Evolutionary conservation across 1,140 invertebrate genomes (phyloP), one percentile per base, ranked within the genome.

Genomic region (Drosophila elegans): DNA sequence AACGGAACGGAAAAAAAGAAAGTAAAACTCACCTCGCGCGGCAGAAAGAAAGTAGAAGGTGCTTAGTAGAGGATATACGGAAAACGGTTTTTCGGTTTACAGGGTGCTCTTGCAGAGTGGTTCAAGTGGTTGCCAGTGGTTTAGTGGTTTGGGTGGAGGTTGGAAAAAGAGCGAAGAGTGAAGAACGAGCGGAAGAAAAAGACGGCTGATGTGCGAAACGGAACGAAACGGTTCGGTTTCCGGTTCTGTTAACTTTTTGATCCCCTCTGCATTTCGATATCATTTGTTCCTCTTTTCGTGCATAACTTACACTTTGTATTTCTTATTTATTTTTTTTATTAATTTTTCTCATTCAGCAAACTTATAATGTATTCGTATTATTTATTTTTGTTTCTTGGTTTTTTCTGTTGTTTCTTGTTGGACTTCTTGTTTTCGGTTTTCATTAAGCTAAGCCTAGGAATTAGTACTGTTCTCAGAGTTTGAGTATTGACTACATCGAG

Each of bases 391-490:
- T 67, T 83, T 66, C 13, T 45, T 73, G 36, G 25, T 59, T 67
- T 62, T 32, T 59, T 62, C 49, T 16, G 10, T 60, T 45, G 10
- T 25, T 68, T 63, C 48, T 62, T 55, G 55, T 53, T 46, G 68
- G 29, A 49, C 67, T 67, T 69, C 39, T 45, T 42, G 48, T 39
- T 48, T 55, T 55, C n/a, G 49, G 54, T 64, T 54, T 44, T 38
- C 11, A 39, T 49, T 46, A 68, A 62, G 57, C 62, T 82, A 68
- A 69, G 71, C 64, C 80, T 90, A 90, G 63, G 82, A 86, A 68
- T 90, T 90, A 83, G 77, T 78, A 90, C 88, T 90, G 73, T 78
- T 83, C 77, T 90, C 88, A 78, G 79, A 89, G 62, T 85, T 91
- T 91, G 83, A 91, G 83, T 88, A 85, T 88, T 91, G 82, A 91